Evolutionary conservation across 1,140 invertebrate genomes (phyloP), one percentile per base, ranked within the genome.

Genomic region (Calephelis nemesis): DNA sequence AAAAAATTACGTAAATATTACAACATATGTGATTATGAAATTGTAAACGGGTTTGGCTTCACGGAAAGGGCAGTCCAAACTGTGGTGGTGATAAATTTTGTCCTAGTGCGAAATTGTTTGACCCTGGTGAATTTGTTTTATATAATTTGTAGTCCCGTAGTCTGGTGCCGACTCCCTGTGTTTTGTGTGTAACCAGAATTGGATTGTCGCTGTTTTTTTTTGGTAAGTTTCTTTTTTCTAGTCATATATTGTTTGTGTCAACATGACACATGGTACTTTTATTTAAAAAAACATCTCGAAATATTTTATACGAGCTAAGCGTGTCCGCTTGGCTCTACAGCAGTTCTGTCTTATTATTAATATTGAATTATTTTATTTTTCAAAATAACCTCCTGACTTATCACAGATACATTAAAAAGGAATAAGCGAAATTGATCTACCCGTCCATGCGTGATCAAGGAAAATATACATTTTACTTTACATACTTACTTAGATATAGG

Each of bases 1-100:
- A 88, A 87, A 91, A 88, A 87, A 89, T 89, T 87, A 87, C 88
- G 88, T 87, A 87, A 91, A 91, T 89, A 88, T 89, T 89, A 87
- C 87, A 83, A 88, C 83, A 87, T 76, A 78, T 81, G 83, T 78
- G 84, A 87, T 85, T 88, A 84, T 84, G 76, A 87, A 82, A 83
- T 75, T 83, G 81, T 80, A 76, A 67, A 70, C 76, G 67, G 62
- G 15, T 63, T 58, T 69, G 39, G 54, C 15, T 58, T 58, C 54
- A 58, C 54, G 54, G 19, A 12, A 12, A 39, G 39, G 54, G 54
- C 54, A 39, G 5, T 58, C 7, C 6, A 58, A 58, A 58, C 54
- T 58, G 40, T 66, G 65, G 12, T 54, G 58, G 77, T 82, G 79
- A 67, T 72, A 74, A 75, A 78, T 80, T 80, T 83, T 79, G 76